Evolutionary conservation across 2,888 invertebrate species (phyloP).

Genomic region (Scaptomyza parva): DNA sequence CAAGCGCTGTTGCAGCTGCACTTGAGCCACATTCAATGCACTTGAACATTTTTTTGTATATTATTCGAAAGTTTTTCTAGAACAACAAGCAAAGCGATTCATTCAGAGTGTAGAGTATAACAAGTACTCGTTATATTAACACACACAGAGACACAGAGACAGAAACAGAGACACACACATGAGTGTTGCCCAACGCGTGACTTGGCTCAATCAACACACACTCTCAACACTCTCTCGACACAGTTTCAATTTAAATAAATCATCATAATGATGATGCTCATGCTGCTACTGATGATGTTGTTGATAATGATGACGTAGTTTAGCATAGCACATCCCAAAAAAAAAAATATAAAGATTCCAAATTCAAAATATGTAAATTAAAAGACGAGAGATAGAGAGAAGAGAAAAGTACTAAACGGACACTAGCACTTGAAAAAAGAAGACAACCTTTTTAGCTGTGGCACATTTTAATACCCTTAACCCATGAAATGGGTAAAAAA

Average conservation of each 20-base stretch:
- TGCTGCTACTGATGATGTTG: slow-evolving; percentile 17
- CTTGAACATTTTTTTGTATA: slow-evolving; percentile 46
- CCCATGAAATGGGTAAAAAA: too few relatives aligned
- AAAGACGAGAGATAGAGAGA: slow-evolving; percentile 4
- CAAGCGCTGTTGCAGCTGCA: slow-evolving; percentile 54
- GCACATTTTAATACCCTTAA: too few relatives aligned
- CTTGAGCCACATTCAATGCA: slow-evolving; percentile 74
- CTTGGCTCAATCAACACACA: slow-evolving; percentile 34
- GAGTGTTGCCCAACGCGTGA: slow-evolving; percentile 41
- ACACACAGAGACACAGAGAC: slow-evolving; percentile 1
- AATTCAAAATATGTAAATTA: slow-evolving; percentile 27
- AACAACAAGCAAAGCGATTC: slow-evolving; percentile 25
- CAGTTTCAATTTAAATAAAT: slow-evolving; percentile 70
- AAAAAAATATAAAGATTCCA: slow-evolving; percentile 25
- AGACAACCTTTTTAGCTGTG: neutral
- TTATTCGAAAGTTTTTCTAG: slow-evolving; percentile 66
- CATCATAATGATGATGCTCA: slow-evolving; percentile 50
- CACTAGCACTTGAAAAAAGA: slow-evolving; percentile 52
- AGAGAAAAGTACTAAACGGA: slow-evolving; percentile 36
- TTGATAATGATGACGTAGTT: slow-evolving; percentile 30
- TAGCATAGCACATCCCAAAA: slow-evolving; percentile 19
- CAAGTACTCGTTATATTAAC: slow-evolving; percentile 14
- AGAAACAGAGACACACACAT: neutral
- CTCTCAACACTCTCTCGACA: slow-evolving; percentile 51
- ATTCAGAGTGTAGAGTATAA: slow-evolving; percentile 5